phyloP scores from a whole-genome alignment of 2,113 vertebrate genomes.

The Dermatemys mawii region DNA sequence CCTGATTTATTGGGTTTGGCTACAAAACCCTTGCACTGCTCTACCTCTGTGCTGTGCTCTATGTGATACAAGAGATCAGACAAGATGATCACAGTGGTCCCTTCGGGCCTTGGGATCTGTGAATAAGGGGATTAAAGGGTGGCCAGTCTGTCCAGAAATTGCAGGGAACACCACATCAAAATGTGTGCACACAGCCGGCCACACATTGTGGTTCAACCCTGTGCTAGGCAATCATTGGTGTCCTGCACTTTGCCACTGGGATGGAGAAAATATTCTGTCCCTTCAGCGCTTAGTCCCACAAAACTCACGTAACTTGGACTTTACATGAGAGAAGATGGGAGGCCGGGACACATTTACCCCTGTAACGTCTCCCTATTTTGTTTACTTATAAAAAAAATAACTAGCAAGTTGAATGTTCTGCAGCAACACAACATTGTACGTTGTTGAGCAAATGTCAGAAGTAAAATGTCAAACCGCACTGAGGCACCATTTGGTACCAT shows the following conservation, averaged over 20 bases:
- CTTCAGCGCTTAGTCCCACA: not conserved
- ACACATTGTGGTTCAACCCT: not conserved
- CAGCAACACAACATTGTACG: not conserved
- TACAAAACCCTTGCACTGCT: not conserved
- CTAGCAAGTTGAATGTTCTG: fast-evolving
- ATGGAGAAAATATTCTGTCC: not conserved
- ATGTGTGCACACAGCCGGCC: not conserved
- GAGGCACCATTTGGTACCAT: not conserved
- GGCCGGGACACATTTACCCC: not conserved
- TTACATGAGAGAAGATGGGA: fast-evolving
- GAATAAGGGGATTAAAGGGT: not conserved
- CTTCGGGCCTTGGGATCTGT: not conserved
- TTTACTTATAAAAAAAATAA: not conserved
- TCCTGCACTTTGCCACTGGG: not conserved
- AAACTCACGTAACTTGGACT: fast-evolving
- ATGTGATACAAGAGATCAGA: not conserved
- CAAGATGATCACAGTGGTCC: not conserved
- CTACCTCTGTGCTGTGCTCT: not conserved
- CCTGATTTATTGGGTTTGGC: not conserved
- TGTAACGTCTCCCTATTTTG: not conserved
- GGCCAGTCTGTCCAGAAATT: not conserved
- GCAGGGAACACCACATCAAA: not conserved
- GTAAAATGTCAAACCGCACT: fast-evolving
- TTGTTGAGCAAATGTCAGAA: fast-evolving
- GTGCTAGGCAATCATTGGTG: not conserved